A percentile compares a stretch with the other conserved stretches of the same genome.
These are phyloP conservation scores for Meriones unguiculatus DNA, from an alignment of 2,113 vertebrate species.

Conservation along the genomic window DNA sequence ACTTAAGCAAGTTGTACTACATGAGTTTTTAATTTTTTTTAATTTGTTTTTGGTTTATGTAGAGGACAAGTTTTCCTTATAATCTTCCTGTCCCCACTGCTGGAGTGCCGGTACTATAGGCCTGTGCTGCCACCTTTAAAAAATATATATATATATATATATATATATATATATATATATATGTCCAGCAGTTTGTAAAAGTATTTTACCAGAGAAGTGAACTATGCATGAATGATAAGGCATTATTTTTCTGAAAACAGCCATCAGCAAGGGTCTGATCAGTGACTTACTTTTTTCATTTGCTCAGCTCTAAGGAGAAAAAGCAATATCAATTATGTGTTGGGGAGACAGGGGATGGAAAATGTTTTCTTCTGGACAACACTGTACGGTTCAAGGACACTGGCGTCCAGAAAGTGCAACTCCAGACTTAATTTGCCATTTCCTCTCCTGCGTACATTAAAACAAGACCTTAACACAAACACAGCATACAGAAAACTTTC, in stretches of 20 bases:
- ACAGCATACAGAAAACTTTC: conserved; percentile 75
- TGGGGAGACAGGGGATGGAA: not conserved
- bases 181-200: not conserved
- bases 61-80: not conserved
- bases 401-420: not conserved
- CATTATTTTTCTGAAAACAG: conserved; percentile 46
- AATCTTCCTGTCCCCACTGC: not conserved
- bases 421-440: conserved; percentile 82
- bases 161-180: not conserved
- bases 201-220: conserved; percentile 44
- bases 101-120: no score
- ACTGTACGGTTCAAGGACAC: conserved; percentile 47
- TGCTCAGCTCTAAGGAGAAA: not conserved
- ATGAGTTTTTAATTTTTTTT: not conserved
- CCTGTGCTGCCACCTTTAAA: not conserved
- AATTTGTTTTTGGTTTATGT: not conserved
- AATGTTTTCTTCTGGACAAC: conserved; percentile 39
- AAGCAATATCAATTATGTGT: not conserved
- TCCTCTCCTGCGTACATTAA: conserved; percentile 80
- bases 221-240: not conserved
- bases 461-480: conserved; percentile 73
- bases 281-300: not conserved
- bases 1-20: not conserved
- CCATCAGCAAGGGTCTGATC: not conserved
- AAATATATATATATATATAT: not conserved